A percentile compares a stretch with the other conserved stretches of the same genome.
Evolutionary conservation across 2,888 invertebrate species (phyloP).

Genomic region (Megamerina dolium): DNA sequence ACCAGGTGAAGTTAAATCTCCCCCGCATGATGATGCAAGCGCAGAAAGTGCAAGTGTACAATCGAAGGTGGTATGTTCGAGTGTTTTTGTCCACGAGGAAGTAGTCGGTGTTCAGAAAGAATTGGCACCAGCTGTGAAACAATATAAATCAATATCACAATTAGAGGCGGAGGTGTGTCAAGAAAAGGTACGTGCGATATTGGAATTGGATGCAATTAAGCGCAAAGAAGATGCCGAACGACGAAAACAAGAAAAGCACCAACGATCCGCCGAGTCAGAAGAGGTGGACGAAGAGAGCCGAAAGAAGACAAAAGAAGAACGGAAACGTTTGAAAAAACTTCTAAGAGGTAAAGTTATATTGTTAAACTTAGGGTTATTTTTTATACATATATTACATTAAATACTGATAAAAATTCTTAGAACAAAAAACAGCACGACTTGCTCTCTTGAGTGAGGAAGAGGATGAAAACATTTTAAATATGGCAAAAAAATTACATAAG

Average conservation of each 20-base stretch:
- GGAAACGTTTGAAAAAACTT: conserved; percentile 20
- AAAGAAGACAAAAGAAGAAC: conserved; percentile 25
- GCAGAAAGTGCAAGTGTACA: too few species aligned
- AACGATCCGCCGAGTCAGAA: conserved; percentile 16
- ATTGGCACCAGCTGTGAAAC: conserved; percentile 10
- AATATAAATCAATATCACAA: conserved; percentile 27
- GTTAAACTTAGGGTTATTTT: background rate
- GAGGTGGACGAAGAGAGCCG: conserved; percentile 18
- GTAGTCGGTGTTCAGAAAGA: background rate
- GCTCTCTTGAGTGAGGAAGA: conserved; percentile 10
- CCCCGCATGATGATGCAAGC: conserved; percentile 32
- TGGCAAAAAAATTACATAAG: conserved; percentile 11
- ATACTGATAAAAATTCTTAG: background rate
- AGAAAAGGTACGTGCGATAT: conserved; percentile 29
- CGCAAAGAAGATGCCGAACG: conserved; percentile 29
- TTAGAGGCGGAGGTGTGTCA: conserved; percentile 29
- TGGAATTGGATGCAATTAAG: conserved; percentile 34
- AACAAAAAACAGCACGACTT: conserved; percentile 14
- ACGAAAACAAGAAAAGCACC: conserved; percentile 17
- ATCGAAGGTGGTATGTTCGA: too few species aligned
- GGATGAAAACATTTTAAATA: background rate
- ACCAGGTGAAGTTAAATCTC: conserved; percentile 44
- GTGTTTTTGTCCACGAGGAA: background rate
- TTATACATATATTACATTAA: background rate
- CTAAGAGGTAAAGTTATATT: conserved; percentile 19